These are phyloP conservation scores for Catalaphyllia jardinei DNA, from an alignment of 64 coral and sea anemone species.

Conservation along the genomic window DNA sequence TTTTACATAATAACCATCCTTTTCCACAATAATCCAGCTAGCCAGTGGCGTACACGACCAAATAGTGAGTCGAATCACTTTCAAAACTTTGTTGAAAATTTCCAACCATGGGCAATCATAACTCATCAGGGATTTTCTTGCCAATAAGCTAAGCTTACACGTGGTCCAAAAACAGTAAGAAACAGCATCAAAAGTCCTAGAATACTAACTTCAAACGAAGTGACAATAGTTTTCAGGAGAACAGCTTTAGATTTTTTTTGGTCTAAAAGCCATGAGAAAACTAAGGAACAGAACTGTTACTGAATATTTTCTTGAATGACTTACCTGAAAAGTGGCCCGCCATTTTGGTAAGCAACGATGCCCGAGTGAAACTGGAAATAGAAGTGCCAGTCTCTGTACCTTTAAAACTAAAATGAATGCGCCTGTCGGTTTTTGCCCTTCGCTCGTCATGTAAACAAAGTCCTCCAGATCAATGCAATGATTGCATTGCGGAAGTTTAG, in stretches of 20 bases:
- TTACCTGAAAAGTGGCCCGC: conserved; percentile 96
- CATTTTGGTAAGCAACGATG: conserved; percentile 54
- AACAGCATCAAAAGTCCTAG: not conserved
- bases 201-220: not conserved
- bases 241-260: not conserved
- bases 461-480: not conserved
- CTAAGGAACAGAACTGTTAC: not conserved
- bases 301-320: not conserved
- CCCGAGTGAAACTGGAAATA: conserved; percentile 2
- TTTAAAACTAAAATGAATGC: not conserved
- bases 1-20: too few relatives aligned
- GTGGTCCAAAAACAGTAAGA: not conserved
- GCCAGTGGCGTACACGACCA: too few relatives aligned
- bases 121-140: not conserved
- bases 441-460: not conserved
- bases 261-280: not conserved
- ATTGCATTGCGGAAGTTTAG: conserved; percentile 21
- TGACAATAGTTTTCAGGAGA: not conserved
- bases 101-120: not conserved
- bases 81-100: too few relatives aligned
- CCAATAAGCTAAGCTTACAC: not conserved
- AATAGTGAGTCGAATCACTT: too few relatives aligned
- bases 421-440: not conserved
- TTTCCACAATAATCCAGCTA: too few relatives aligned
- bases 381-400: conserved; percentile 15